A percentile compares a stretch with the other conserved stretches of the same genome.
phyloP scores from a whole-genome alignment of 2,797 vertebrate genomes.

The Onychomys torridus region DNA sequence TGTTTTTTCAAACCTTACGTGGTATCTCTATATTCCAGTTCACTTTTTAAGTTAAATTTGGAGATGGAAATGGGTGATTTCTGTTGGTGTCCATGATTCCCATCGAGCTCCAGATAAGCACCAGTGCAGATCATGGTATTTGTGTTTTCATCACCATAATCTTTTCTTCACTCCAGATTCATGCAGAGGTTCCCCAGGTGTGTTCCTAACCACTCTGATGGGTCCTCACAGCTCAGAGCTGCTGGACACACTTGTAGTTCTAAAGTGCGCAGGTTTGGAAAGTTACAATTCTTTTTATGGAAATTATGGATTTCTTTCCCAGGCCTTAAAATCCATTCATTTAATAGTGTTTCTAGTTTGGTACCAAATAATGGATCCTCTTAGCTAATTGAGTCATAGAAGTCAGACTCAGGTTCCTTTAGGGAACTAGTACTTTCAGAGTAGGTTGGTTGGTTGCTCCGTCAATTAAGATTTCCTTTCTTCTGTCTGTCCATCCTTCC shows the following conservation, averaged over 20 bases:
- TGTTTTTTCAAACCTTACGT: not conserved
- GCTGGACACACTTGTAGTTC: slow-evolving; percentile 36
- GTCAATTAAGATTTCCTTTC: not conserved
- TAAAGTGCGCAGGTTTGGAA: not conserved
- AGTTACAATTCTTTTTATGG: slow-evolving; percentile 25
- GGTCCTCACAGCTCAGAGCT: slow-evolving; percentile 6
- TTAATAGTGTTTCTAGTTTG: slow-evolving; percentile 57
- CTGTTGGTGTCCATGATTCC: not conserved
- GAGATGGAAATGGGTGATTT: not conserved
- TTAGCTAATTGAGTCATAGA: not conserved
- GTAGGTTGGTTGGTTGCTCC: not conserved
- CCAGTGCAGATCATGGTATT: slow-evolving; percentile 4
- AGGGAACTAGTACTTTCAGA: not conserved
- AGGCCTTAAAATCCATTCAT: not conserved
- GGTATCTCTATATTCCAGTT: slow-evolving; percentile 23
- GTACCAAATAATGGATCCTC: not conserved
- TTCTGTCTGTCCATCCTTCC: not conserved
- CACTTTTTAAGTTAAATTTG: slow-evolving; percentile 12
- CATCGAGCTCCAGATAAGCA: not conserved
- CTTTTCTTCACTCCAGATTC: slow-evolving; percentile 13
- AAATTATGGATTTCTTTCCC: slow-evolving; percentile 10
- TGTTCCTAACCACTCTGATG: not conserved
- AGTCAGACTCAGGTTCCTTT: not conserved
- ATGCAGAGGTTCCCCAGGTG: not conserved
- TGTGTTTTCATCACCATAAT: not conserved